A percentile compares a stretch with the other conserved stretches of the same genome.
phyloP scores from a whole-genome alignment of 37 sponge, comb jelly and placozoan genomes.

The Oopsacas minuta region DNA sequence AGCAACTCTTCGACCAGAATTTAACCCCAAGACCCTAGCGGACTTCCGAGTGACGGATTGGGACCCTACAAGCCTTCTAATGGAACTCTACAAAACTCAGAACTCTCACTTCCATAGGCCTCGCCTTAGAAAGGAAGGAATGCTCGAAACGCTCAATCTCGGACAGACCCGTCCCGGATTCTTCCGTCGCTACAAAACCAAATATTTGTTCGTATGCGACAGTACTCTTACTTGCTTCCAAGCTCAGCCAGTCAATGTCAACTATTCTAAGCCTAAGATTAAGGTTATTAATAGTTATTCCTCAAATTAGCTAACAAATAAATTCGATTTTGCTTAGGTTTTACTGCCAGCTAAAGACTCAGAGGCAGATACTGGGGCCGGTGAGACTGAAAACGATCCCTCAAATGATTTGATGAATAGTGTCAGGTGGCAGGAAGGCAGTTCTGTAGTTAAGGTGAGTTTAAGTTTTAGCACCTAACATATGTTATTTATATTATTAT shows the following conservation, averaged over 20 bases:
- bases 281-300: neutral
- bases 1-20: neutral
- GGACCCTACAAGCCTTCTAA: neutral
- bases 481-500: neutral
- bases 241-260: neutral
- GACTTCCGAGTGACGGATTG: conserved; percentile 8
- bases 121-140: neutral
- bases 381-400: neutral
- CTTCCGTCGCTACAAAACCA: neutral
- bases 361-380: neutral
- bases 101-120: neutral
- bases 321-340: neutral
- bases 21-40: neutral
- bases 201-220: neutral
- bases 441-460: neutral
- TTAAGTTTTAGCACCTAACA: no score
- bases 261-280: neutral
- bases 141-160: neutral
- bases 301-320: no score
- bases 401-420: neutral
- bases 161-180: conserved; percentile 6
- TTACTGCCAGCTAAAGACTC: neutral
- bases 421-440: conserved; percentile 7
- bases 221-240: conserved; percentile 1
- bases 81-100: neutral